Evolutionary conservation across 1,140 invertebrate genomes (phyloP), one percentile per base, ranked within the genome.

Genomic region (Cydia splendana): DNA sequence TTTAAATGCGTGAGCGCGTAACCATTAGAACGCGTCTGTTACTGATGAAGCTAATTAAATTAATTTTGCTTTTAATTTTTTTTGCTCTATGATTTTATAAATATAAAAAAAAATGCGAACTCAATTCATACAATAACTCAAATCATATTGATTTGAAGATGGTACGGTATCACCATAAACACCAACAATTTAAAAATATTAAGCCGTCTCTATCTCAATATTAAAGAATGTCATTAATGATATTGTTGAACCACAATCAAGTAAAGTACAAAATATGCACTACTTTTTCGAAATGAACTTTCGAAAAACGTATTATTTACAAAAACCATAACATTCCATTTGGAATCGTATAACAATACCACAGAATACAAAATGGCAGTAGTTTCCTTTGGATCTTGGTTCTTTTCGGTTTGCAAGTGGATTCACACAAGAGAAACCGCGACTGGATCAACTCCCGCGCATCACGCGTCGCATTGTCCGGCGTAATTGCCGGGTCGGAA

Each of bases 401-500:
- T 62, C 20, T 5, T 24, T 62, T 62, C 9, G 57, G 2, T 20
- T 24, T 62, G 20, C 38, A 42, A 71, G n/a, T 18, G 6, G 34
- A 10, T 71, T 71, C 67, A 75, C 75, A 75, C 20, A 38, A 65
- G 74, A 81, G 76, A 84, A 84, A 87, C 86, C 85, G 87, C 88
- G 83, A 83, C 79, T 75, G 76, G 76, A 84, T 81, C 80, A 76
- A 86, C 82, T 87, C 82, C 78, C 79, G 81, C 80, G 81, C 84
- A 78, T 84, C 84, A 84, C 84, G 84, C 84, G 80, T 80, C 76
- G 76, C 77, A 85, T 90, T 88, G 86, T 90, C 82, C 83, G 78
- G 53, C 30, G 38, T 88, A 90, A 90, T 90, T 90, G 88, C 85
- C 78, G 82, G 80, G 78, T 82, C 79, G 83, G 76, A 80, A 86